Evolutionary conservation across 2,113 vertebrate genomes (phyloP), one percentile per base, ranked within the genome.

Genomic region (Balaenoptera acutorostrata): DNA sequence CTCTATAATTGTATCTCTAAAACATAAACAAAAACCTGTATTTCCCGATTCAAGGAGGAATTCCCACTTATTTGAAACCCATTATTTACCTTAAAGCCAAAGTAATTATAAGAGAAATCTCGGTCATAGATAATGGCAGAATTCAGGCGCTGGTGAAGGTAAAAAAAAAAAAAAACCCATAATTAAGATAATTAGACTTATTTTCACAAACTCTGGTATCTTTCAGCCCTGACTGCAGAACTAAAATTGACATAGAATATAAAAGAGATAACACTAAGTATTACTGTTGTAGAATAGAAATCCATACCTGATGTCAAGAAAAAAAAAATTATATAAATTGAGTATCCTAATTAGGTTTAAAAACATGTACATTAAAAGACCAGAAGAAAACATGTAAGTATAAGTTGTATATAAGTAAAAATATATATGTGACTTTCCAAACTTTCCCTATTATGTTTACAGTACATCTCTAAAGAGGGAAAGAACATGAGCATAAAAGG

Each of bases 31-130:
- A 93, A 96, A 96, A 25, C 2, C 49, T 90, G 41, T 41, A 77
- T 71, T 84, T 95, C 27, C 39, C 46, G 46, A 89, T 10, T 61
- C 68, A 93, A 90, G 66, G 41, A 92, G 46, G 25, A 78, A 4
- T 57, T 23, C 9, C 44, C 85, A 96, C 5, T 55, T 94, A 94
- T 29, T 49, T 69, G 68, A 55, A 95, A 25, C 15, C 55, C 66
- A 85, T 49, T 97, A 89, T 7, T 98, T 97, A 99, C 99, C 99
- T 99, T 99, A 95, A 99, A 99, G 31, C 99, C 99, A 90, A 99
- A 99, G 98, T 99, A 99, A 98, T 99, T 99, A 97, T 99, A 99
- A 96, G 99, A 99, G 98, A 99, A 99, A 98, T 99, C 99, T 97
- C 99, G 98, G 95, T 99, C 99, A 1, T 99, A 99, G 98, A 99